These are phyloP conservation scores for Cassiopea andromeda DNA, from an alignment of 30 jellyfish, hydroid and myxozoan genomes.

Conservation along the genomic window DNA sequence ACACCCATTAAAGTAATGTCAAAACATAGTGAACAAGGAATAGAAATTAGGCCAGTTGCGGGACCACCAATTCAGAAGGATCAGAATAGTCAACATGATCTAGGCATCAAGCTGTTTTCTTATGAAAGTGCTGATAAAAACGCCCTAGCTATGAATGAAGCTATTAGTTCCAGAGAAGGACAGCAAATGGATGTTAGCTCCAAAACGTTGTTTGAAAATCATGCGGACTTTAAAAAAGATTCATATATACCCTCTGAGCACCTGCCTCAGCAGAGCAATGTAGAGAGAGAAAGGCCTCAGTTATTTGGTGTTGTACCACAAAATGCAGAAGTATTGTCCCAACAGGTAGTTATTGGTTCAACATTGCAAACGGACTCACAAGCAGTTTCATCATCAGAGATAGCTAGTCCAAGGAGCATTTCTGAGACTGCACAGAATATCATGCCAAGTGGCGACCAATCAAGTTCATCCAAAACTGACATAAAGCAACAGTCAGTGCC, in stretches of 20 bases:
- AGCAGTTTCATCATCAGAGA: not conserved
- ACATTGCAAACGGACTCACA: not conserved
- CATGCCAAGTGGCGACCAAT: not conserved
- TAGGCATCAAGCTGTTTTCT: slow-evolving; percentile 18
- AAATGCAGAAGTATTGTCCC: not conserved
- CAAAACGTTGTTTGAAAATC: not conserved
- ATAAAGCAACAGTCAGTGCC: not conserved
- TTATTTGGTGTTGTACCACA: not conserved
- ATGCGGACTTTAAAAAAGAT: not conserved
- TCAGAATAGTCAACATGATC: not conserved
- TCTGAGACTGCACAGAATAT: not conserved
- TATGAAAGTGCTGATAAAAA: not conserved
- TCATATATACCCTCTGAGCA: not conserved
- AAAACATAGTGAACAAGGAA: not conserved
- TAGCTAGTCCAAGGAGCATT: not conserved
- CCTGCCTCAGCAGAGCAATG: not conserved
- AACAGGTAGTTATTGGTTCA: not conserved
- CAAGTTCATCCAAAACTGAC: not conserved
- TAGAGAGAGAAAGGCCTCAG: not conserved
- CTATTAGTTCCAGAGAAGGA: not conserved
- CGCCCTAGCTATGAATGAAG: not conserved
- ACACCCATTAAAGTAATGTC: not conserved
- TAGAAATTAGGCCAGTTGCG: not conserved
- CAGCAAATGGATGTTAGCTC: not conserved
- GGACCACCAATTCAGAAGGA: not conserved